A percentile compares a stretch with the other conserved stretches of the same genome.
Evolutionary conservation across 2,888 invertebrate species (phyloP).

Genomic region (Mimas tiliae): DNA sequence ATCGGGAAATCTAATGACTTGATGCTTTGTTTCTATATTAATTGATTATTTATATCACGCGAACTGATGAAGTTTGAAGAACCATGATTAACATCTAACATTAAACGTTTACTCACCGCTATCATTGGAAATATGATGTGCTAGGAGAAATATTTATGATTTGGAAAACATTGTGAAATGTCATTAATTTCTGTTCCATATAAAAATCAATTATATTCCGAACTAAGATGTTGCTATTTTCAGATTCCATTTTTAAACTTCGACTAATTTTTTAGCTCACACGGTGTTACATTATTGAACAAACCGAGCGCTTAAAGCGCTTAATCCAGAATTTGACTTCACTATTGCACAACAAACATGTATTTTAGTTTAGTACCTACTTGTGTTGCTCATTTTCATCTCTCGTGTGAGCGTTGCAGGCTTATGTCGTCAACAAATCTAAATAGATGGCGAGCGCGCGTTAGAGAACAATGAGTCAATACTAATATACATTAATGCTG

Average conservation of each 20-base stretch:
- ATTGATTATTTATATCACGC: constrained; percentile 22
- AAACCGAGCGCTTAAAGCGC: neutral
- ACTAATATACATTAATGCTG: constrained; percentile 81
- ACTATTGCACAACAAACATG: constrained; percentile 33
- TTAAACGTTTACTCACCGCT: neutral
- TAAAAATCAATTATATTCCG: neutral
- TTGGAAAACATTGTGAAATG: neutral
- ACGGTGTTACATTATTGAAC: neutral
- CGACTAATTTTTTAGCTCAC: neutral
- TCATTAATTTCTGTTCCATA: neutral
- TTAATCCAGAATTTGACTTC: constrained; percentile 35
- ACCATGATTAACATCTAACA: constrained; percentile 37
- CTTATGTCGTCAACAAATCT: constrained; percentile 72
- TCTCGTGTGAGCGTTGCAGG: constrained; percentile 65
- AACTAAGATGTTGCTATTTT: neutral
- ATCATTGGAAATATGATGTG: neutral
- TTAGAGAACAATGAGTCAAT: constrained; percentile 68
- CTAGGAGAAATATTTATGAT: neutral
- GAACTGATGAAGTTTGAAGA: constrained; percentile 25
- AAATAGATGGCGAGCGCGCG: constrained; percentile 68
- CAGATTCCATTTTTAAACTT: neutral
- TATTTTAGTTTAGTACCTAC: constrained; percentile 26
- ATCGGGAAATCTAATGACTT: constrained; percentile 13
- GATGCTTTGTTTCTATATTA: neutral
- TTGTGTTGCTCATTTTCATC: constrained; percentile 47